Base-by-base conservation (phyloP, 2,888 invertebrate species). In the Theodoxus fluviatilis region DNA sequence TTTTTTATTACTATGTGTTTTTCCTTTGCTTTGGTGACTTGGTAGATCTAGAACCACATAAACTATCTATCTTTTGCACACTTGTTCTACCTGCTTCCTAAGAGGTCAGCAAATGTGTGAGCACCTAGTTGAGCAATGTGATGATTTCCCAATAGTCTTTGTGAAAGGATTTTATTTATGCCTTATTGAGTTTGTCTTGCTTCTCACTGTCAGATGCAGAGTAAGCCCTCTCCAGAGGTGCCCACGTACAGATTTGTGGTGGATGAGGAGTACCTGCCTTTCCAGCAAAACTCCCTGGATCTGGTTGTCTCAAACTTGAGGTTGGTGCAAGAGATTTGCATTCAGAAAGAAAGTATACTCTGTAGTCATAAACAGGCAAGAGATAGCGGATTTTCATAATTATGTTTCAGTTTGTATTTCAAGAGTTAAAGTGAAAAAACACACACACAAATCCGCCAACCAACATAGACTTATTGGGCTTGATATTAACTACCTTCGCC, bases 231-330 rank as follows among this genome's bases (percentile, higher is more conserved):
- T 63, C 76, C 82, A 35, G 86, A 86, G 63, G 86, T 87, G 6
- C 81, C 83, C 0, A 85, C 86, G 15, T 67, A 78, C 61, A 86
- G 91, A 72, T 85, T 94, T 47, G 89, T 94, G 82, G 94, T 94
- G 83, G 98, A 98, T 87, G 98, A 98, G 88, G 89, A 90, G 77
- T 84, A 85, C 67, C 87, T 91, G 61, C 89, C 92, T 84, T 92
- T 95, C 84, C 90, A 91, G 77, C 89, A 91, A n/a, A 90, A 92
- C 78, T 94, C 93, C 35, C 86, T 98, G 33, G 98, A 99, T 86
- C 88, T 98, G 67, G 90, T 97, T 2, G 91, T 98, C 31, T 95
- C 96, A 38, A 95, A 94, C 72, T 81, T 91, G 73, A 89, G 88
- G 87, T 90, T 85, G 70, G 74, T 61, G 1, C 37, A n/a, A n/a